These are phyloP conservation scores for Stomatorhinus walkeri DNA, from an alignment of 2,797 vertebrate species.

Conservation along the genomic window DNA sequence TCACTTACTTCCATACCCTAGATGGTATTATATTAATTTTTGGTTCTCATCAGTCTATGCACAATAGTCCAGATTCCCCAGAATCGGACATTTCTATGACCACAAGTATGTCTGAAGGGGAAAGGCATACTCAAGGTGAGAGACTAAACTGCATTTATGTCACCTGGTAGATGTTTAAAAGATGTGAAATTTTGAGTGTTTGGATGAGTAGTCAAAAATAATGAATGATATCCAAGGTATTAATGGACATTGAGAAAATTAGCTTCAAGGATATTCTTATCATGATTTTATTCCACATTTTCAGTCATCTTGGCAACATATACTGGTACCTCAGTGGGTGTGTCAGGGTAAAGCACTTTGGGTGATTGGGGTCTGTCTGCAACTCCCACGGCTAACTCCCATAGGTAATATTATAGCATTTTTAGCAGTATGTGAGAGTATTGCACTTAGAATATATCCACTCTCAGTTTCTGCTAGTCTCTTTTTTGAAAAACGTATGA, in stretches of 20 bases:
- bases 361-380: neutral
- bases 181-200: neutral
- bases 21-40: neutral
- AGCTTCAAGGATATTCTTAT: neutral
- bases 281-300: neutral
- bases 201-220: neutral
- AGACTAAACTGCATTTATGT: neutral
- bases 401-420: too few relatives aligned
- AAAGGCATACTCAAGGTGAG: neutral
- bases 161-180: neutral
- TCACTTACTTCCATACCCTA: neutral
- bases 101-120: neutral
- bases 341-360: neutral
- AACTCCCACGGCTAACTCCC: too few relatives aligned
- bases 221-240: neutral
- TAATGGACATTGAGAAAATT: neutral
- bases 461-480: too few relatives aligned
- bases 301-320: neutral
- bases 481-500: too few relatives aligned
- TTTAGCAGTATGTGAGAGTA: too few relatives aligned
- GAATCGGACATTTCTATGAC: neutral
- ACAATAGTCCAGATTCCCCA: neutral
- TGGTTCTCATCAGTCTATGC: neutral
- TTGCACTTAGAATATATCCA: too few relatives aligned
- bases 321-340: neutral